Base-by-base conservation (phyloP, 2,888 invertebrate species). In the Dione juno region DNA sequence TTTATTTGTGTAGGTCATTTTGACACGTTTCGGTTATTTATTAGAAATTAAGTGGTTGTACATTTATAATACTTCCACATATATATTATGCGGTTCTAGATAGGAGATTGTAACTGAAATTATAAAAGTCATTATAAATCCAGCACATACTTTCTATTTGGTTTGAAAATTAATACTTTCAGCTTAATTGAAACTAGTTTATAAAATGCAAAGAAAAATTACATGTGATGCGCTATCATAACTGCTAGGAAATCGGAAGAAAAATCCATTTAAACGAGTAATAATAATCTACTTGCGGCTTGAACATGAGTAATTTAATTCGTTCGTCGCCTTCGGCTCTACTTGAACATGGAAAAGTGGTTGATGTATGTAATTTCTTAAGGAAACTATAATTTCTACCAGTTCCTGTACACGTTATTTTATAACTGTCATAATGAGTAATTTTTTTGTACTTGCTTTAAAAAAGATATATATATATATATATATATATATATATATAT, bases 161-260 rank as follows among this genome's bases (percentile, higher is more conserved):
- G 80, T 76, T 80, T 82, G 81, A 81, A 87, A 88, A 89, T 88
- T 85, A 86, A 84, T 87, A 82, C 82, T 86, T 84, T 84, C 84
- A 84, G 83, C 81, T 77, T 81, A 81, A 84, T 85, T 81, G 72
- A 50, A 68, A 45, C 63, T 68, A 68, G 63, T 77, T 61, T 63
- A 64, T 41, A 41, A 45, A 63, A 71, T 64, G 72, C 67, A 70
- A 70, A 66, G 70, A 67, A 67, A 57, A 66, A 69, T 58, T 69
- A 63, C 53, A 53, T 35, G 69, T 72, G 73, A 71, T 77, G 73
- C 59, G 50, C 54, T 19, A 68, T 75, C 43, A 28, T 61, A 61
- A 75, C 67, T 75, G 63, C 69, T 71, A 73, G 73, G 73, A 73
- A 73, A 71, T 70, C 48, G 65, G 52, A 43, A 48, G 66, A 69